These are phyloP conservation scores for Scolopax bukidnonensis DNA, from an alignment of 2,797 vertebrate genomes.

Conservation along the genomic window DNA sequence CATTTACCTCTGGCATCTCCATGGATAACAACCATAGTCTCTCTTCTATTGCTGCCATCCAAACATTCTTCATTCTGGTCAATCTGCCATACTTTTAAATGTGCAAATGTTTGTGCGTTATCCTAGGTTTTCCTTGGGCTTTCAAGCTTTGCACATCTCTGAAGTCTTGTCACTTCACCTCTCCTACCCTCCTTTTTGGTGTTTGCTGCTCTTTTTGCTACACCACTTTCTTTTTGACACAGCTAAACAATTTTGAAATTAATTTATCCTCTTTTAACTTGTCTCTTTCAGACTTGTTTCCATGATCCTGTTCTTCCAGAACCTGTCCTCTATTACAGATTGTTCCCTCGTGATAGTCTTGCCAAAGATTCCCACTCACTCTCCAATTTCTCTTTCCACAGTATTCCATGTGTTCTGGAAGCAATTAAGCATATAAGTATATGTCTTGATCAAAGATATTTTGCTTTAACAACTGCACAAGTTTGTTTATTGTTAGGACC, in stretches of 20 bases:
- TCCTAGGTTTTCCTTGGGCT: not conserved
- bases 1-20: not conserved
- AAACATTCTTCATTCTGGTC: not conserved
- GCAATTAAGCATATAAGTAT: not conserved
- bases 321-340: not conserved
- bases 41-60: not conserved
- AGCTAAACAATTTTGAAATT: not conserved
- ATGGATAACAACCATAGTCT: not conserved
- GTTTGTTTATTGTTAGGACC: not conserved
- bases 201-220: not conserved
- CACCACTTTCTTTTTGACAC: not conserved
- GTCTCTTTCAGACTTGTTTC: not conserved
- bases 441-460: not conserved
- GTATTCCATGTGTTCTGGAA: not conserved
- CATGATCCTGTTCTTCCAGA: not conserved
- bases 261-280: not conserved
- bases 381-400: not conserved
- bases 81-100: not conserved
- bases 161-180: not conserved
- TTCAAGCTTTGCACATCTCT: not conserved
- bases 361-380: not conserved
- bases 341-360: not conserved
- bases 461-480: not conserved
- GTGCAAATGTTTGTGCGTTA: not conserved
- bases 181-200: not conserved